A percentile compares a stretch with the other conserved stretches of the same genome.
Evolutionary conservation across 2,888 invertebrate species (phyloP).

Genomic region (Drosophila kambysellisi): DNA sequence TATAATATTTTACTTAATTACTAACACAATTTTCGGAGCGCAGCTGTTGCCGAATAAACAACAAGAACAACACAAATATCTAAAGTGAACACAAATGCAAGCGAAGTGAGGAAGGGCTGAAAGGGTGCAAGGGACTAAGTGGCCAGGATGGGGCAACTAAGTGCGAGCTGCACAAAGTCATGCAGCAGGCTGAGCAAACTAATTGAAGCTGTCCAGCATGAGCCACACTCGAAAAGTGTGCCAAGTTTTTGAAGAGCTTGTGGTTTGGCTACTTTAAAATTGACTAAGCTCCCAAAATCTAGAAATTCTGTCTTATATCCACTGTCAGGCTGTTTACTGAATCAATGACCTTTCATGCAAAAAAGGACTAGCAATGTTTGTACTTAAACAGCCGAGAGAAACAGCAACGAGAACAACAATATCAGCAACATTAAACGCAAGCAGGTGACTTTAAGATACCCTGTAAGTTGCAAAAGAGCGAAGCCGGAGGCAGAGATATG

Average conservation of each 20-base stretch:
- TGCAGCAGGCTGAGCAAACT: constrained; percentile 34
- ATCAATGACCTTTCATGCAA: constrained; percentile 70
- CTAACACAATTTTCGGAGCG: constrained; percentile 62
- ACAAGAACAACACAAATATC: constrained; percentile 57
- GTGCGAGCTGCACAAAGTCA: constrained; percentile 37
- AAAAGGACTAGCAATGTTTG: constrained; percentile 41
- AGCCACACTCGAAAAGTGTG: constrained; percentile 42
- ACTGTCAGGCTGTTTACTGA: constrained; percentile 44
- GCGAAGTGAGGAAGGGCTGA: background rate
- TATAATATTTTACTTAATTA: constrained; percentile 75
- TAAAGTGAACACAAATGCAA: constrained; percentile 56
- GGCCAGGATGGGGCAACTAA: constrained; percentile 2
- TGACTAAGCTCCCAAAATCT: constrained; percentile 29
- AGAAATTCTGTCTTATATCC: constrained; percentile 20
- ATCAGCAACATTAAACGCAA: constrained; percentile 14
- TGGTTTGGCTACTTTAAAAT: constrained; percentile 61
- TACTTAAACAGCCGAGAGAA: constrained; percentile 43
- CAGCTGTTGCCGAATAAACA: constrained; percentile 62
- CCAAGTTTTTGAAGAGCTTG: constrained; percentile 51
- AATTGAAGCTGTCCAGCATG: constrained; percentile 36
- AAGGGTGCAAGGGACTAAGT: background rate
- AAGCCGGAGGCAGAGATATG: too few species aligned
- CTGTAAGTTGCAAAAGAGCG: background rate
- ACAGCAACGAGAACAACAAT: constrained; percentile 27
- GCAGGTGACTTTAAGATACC: constrained; percentile 1